phyloP scores from a whole-genome alignment of 2,113 vertebrate genomes.

The Uropsilus gracilis region DNA sequence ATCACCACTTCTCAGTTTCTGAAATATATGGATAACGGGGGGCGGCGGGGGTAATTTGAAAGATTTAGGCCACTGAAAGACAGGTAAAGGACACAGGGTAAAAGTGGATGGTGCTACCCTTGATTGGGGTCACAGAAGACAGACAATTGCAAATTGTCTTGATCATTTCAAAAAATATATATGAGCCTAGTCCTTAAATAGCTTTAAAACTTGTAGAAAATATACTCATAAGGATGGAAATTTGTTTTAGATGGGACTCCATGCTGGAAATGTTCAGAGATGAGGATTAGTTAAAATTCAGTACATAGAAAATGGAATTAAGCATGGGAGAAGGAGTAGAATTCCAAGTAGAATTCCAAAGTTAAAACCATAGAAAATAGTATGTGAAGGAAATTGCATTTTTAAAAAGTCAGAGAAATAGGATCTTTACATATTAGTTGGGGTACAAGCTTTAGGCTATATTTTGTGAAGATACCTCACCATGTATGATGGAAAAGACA shows the following conservation, averaged over 20 bases:
- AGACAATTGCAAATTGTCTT: neutral
- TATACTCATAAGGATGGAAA: neutral
- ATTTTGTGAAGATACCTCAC: neutral
- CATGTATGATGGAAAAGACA: neutral
- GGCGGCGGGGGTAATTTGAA: too few species aligned
- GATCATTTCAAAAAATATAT: neutral
- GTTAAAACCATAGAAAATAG: neutral
- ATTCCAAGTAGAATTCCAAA: neutral
- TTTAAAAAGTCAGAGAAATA: neutral
- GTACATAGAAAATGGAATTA: neutral
- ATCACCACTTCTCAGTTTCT: neutral
- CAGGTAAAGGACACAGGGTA: too few species aligned
- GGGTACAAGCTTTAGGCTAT: constrained; percentile 14
- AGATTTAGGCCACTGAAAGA: neutral
- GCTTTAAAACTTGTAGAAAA: neutral
- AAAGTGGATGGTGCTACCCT: neutral
- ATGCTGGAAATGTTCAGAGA: neutral
- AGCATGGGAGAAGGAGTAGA: neutral
- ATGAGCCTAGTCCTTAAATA: neutral
- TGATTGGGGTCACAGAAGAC: neutral
- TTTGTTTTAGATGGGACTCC: neutral
- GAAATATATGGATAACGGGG: neutral
- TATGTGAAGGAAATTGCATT: neutral
- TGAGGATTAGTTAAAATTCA: neutral
- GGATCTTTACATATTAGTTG: neutral